These are phyloP conservation scores for Eupithecia pulchellata DNA, from an alignment of 2,888 invertebrate species.

Conservation along the genomic window DNA sequence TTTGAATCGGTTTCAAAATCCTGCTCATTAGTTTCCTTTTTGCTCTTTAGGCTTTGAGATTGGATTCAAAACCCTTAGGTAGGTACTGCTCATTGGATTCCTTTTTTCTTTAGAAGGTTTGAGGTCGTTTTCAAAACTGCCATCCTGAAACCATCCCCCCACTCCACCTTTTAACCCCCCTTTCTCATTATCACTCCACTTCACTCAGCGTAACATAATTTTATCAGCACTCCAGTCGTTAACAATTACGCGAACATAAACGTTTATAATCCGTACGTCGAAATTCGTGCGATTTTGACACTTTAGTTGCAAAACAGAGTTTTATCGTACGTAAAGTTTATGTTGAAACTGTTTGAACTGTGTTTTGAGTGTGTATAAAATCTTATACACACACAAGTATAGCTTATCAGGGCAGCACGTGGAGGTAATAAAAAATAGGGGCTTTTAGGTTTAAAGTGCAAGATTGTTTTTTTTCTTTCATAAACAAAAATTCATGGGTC, in stretches of 20 bases:
- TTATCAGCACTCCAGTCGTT: conserved; percentile 9
- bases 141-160: not conserved
- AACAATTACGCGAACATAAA: conserved; percentile 24
- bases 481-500: too few relatives aligned
- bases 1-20: too few relatives aligned
- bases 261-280: conserved; percentile 4
- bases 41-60: too few relatives aligned
- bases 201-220: not conserved
- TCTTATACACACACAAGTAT: too few relatives aligned
- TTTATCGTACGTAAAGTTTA: conserved; percentile 2
- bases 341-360: not conserved
- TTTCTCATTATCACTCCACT: conserved; percentile 20
- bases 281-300: conserved; percentile 1
- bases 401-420: conserved; percentile 2
- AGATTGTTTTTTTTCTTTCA: too few relatives aligned
- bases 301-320: conserved; percentile 10
- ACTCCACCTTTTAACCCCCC: not conserved
- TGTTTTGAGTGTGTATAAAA: not conserved
- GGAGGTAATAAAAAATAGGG: not conserved
- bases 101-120: too few relatives aligned
- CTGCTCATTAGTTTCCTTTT: too few relatives aligned
- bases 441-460: too few relatives aligned
- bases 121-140: too few relatives aligned
- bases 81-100: too few relatives aligned
- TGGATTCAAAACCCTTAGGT: too few relatives aligned